Conservation (phyloP, 2,113 vertebrate genomes). For the Brachionichthys hirsutus region DNA sequence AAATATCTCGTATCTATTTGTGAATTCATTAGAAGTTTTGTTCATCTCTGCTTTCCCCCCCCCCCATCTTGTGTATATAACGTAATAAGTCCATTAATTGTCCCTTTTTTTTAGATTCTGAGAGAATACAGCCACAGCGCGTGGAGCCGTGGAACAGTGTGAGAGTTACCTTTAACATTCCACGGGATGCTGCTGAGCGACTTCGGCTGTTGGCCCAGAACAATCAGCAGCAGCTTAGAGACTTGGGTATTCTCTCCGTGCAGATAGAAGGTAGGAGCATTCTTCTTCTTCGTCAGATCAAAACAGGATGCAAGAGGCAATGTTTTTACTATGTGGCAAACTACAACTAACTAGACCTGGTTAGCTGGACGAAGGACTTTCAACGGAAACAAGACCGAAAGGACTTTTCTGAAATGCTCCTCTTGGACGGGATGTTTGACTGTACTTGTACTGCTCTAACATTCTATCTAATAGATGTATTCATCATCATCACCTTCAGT, state of each 20-base stretch:
- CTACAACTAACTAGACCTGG: neutral
- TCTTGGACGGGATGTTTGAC: too few relatives aligned
- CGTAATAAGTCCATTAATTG: too few relatives aligned
- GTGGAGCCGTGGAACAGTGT: slow-evolving; percentile 99
- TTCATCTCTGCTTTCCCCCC: too few relatives aligned
- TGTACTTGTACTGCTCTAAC: too few relatives aligned
- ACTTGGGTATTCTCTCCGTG: slow-evolving; percentile 96
- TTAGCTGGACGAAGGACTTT: too few relatives aligned
- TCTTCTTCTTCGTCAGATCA: neutral
- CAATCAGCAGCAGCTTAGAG: slow-evolving; percentile 96
- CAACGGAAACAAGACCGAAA: too few relatives aligned
- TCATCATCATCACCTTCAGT: too few relatives aligned
- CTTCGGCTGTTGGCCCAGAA: slow-evolving; percentile 92
- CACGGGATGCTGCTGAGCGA: slow-evolving; percentile 93
- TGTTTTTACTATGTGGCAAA: neutral
- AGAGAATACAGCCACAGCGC: slow-evolving; percentile 82
- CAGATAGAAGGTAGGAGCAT: slow-evolving; percentile 91
- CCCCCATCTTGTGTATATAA: too few relatives aligned
- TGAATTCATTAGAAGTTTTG: too few relatives aligned
- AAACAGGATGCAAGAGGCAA: neutral
- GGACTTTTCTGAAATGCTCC: too few relatives aligned
- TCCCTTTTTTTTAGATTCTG: slow-evolving; percentile 76
- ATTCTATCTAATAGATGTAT: too few relatives aligned
- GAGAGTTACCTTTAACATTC: slow-evolving; percentile 97
- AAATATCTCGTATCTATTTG: too few relatives aligned